Evolutionary conservation across 2,888 invertebrate genomes (phyloP).

Genomic region (Noctua fimbriata): DNA sequence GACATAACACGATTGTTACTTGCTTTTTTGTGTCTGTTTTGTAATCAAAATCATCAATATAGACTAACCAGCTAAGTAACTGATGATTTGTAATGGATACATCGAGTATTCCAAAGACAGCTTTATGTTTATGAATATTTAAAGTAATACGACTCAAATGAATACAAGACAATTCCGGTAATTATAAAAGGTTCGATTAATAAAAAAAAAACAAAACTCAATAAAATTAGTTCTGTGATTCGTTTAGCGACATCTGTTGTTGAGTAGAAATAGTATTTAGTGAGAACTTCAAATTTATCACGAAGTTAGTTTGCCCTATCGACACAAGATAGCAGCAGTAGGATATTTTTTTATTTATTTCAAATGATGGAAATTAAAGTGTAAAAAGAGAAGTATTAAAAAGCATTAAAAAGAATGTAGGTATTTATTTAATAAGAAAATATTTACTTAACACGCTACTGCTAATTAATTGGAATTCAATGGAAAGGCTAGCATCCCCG

Average conservation of each 20-base stretch:
- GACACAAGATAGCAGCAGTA: conserved; percentile 20
- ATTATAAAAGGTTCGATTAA: background rate
- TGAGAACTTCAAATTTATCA: background rate
- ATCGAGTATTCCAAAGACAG: background rate
- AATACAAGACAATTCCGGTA: no score
- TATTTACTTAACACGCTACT: no score
- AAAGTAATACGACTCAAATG: background rate
- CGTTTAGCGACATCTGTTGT: conserved; percentile 38
- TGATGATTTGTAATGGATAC: background rate
- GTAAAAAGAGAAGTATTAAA: no score
- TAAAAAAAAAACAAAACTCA: no score
- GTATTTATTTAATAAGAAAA: background rate
- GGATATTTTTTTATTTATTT: no score
- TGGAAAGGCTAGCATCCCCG: background rate
- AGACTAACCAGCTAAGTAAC: conserved; percentile 10
- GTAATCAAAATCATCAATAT: conserved; percentile 60
- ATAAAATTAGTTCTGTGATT: fast-evolving
- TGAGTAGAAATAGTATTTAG: conserved; percentile 34
- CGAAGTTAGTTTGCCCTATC: background rate
- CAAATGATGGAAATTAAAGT: no score
- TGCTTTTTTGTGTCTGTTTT: conserved; percentile 51
- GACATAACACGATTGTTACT: conserved; percentile 65
- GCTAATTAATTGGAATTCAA: background rate
- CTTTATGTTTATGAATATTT: background rate
- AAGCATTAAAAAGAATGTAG: background rate